Conservation (phyloP, 2,888 invertebrate species). For the Eupithecia centaureata region DNA sequence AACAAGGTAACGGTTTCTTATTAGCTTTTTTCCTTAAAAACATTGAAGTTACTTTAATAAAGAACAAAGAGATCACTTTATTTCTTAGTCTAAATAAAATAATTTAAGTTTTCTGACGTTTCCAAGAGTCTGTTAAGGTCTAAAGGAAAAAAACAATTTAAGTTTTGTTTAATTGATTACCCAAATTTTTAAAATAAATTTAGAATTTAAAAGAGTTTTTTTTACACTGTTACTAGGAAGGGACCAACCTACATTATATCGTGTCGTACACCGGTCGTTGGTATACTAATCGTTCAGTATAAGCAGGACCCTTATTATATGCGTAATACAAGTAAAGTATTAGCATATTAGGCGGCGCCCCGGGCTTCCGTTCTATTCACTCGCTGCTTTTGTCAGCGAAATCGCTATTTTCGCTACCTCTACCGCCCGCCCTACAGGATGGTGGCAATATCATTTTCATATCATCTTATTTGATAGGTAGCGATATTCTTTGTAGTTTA, state of each 20-base stretch:
- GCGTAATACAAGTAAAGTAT: slow-evolving; percentile 51
- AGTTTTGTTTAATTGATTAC: too few species aligned
- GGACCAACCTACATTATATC: background rate
- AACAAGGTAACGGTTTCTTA: too few species aligned
- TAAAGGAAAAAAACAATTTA: too few species aligned
- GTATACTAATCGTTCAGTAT: background rate
- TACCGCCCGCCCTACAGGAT: slow-evolving; percentile 23
- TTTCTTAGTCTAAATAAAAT: too few species aligned
- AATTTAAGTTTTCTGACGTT: too few species aligned
- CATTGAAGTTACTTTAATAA: too few species aligned
- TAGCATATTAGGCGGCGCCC: slow-evolving; percentile 73
- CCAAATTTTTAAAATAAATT: too few species aligned
- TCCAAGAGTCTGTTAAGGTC: too few species aligned
- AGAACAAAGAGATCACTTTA: too few species aligned
- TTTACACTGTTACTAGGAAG: too few species aligned
- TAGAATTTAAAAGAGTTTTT: too few species aligned
- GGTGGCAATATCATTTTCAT: slow-evolving; percentile 12
- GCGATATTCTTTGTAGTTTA: background rate
- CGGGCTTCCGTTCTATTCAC: slow-evolving; percentile 58
- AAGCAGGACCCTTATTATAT: slow-evolving; percentile 48
- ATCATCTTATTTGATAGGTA: slow-evolving; percentile 2
- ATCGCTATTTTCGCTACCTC: slow-evolving; percentile 43
- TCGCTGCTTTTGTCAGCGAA: slow-evolving; percentile 66
- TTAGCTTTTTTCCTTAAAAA: too few species aligned
- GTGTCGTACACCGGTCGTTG: background rate